Evolutionary conservation across 1,140 invertebrate species (phyloP).

Genomic region (Cherax destructor): DNA sequence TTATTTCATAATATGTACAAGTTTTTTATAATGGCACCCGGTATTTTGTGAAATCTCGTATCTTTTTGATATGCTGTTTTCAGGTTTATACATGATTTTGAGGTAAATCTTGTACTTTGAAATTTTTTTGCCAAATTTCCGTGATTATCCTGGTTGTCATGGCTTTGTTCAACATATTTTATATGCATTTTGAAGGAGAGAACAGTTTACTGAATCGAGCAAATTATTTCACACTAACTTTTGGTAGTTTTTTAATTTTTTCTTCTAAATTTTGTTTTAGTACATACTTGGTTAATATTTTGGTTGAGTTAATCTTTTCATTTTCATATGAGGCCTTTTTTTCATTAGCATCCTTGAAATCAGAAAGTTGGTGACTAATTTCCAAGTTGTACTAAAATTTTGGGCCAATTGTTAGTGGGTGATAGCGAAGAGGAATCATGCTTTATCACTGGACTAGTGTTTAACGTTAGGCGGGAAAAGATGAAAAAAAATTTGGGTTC

Average conservation of each 20-base stretch:
- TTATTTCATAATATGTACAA: constrained; percentile 1
- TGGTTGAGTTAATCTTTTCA: background rate
- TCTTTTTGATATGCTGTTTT: constrained; percentile 8
- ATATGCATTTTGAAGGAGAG: background rate
- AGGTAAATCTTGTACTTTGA: background rate
- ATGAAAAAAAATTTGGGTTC: background rate
- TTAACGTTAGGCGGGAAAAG: background rate
- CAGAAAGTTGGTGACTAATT: background rate
- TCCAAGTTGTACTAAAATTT: background rate
- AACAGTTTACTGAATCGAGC: background rate
- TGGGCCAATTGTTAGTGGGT: background rate
- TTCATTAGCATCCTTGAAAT: background rate
- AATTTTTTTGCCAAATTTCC: background rate
- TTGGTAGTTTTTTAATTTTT: no score
- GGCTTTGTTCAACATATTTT: background rate
- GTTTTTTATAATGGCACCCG: constrained; percentile 13
- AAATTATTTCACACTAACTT: background rate
- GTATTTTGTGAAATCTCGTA: constrained; percentile 17
- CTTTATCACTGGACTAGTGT: background rate
- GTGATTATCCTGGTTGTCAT: background rate
- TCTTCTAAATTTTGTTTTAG: background rate
- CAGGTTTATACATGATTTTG: constrained; percentile 14
- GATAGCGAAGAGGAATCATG: background rate
- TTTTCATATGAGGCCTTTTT: constrained; percentile 1
- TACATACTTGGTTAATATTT: background rate